Evolutionary conservation across 2,797 vertebrate genomes (phyloP).

Genomic region (Limnodromus scolopaceus): DNA sequence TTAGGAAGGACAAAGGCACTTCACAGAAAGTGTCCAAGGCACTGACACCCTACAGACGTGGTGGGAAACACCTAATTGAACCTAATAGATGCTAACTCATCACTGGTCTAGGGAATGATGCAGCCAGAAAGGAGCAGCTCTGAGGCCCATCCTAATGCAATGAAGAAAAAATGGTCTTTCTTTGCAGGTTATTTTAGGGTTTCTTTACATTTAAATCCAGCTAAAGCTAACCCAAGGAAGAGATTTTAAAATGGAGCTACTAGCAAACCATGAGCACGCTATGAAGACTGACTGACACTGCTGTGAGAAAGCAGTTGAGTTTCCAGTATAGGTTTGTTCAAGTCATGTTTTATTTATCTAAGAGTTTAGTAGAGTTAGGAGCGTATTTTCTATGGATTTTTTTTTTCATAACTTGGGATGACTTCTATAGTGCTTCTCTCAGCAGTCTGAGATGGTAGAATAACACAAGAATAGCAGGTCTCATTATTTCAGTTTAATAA

Average conservation of each 20-base stretch:
- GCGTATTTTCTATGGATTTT: not conserved
- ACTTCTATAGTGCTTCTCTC: not conserved
- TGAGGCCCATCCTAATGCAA: not conserved
- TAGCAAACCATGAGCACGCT: not conserved
- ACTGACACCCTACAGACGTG: rapidly evolving
- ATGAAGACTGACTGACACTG: not conserved
- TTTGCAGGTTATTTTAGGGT: not conserved
- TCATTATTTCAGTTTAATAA: constrained; percentile 46
- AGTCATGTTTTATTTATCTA: constrained; percentile 26
- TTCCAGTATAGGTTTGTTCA: not conserved
- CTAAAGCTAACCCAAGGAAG: not conserved
- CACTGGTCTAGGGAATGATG: not conserved
- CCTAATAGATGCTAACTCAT: not conserved
- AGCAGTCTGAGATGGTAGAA: not conserved
- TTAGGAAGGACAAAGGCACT: not conserved
- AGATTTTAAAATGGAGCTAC: not conserved
- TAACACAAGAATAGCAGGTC: not conserved
- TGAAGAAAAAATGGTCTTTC: not conserved
- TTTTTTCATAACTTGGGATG: not conserved
- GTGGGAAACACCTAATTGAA: not conserved
- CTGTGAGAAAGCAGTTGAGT: not conserved
- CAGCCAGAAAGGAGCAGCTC: not conserved
- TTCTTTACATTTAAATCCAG: not conserved
- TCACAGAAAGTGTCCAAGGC: not conserved
- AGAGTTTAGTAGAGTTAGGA: not conserved